Evolutionary conservation across 1,140 invertebrate species (phyloP), one percentile per base, ranked within the genome.

Genomic region (Lanistes nyassanus): DNA sequence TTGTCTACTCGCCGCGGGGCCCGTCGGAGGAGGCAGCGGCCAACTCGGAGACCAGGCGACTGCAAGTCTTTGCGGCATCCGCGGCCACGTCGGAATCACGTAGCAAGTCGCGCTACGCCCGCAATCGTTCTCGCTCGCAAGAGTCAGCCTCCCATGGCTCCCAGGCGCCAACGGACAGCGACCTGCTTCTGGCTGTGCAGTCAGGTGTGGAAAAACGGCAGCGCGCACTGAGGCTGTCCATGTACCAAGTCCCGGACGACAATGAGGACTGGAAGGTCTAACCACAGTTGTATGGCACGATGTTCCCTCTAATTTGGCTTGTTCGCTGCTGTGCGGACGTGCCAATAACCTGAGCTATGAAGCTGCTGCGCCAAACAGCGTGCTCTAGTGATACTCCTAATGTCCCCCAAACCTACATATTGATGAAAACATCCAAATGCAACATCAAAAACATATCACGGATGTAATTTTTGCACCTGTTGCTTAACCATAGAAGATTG

Each of bases 171-270:
- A 68, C 47, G 6, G 72, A 75, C 36, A 62, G 76, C 9, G 82
- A 81, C 39, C 72, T 81, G 6, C 75, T 80, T 31, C 68, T 72
- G 53, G 82, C 79, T 0, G 76, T 83, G 29, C 80, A 83, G 76
- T 72, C 72, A 19, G 79, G 82, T 13, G 69, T 83, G 76, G 80
- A 83, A 77, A 80, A 80, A 62, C 51, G 82, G 29, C 80, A 81
- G 66, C 67, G 80, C 26, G 82, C 82, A 0, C 55, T 81, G 1
- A 66, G 82, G 58, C 77, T 81, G 56, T 81, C 82, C 29, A 26
- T 81, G 26, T 81, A 83, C 47, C 78, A 83, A 42, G 67, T 81
- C 13, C 75, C 78, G 0, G 76, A 78, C 23, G 58, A 70, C 11
- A 75, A 83, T 65, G 75, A 78, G 21, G 78, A 77, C 37, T 82